Evolutionary conservation across 2,113 vertebrate genomes (phyloP).

Genomic region (Brachirus orientalis): DNA sequence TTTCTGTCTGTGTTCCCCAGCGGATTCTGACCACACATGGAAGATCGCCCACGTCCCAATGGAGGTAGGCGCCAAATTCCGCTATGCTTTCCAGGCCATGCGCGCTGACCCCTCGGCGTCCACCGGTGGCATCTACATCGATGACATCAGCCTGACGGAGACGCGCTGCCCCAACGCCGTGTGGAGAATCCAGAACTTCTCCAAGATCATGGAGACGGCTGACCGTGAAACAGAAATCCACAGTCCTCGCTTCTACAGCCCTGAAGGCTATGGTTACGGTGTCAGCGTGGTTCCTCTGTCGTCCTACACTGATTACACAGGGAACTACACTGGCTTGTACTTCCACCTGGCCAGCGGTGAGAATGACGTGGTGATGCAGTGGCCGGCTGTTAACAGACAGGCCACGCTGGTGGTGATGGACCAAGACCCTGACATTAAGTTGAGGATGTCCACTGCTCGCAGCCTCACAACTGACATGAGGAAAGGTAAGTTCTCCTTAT

Average conservation of each 20-base stretch:
- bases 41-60: slow-evolving; percentile 89
- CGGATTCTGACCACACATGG: slow-evolving; percentile 83
- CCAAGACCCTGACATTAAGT: slow-evolving; percentile 84
- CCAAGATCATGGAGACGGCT: slow-evolving; percentile 72
- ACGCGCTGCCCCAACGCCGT: slow-evolving; percentile 85
- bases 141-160: slow-evolving; percentile 88
- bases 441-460: slow-evolving; percentile 88
- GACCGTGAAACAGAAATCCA: slow-evolving; percentile 6
- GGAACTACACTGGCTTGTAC: slow-evolving; percentile 76
- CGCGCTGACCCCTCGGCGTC: slow-evolving; percentile 78
- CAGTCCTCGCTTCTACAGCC: slow-evolving; percentile 89
- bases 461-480: slow-evolving; percentile 86
- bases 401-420: slow-evolving; percentile 86
- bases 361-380: slow-evolving; percentile 87
- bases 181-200: slow-evolving; percentile 88
- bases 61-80: slow-evolving; percentile 85
- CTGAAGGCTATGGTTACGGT: slow-evolving; percentile 89
- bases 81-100: slow-evolving; percentile 89
- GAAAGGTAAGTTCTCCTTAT: slow-evolving; percentile 43
- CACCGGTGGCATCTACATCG: slow-evolving; percentile 85
- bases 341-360: slow-evolving; percentile 89
- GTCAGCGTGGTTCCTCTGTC: slow-evolving; percentile 78
- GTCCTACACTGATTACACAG: slow-evolving; percentile 53
- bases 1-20: slow-evolving; percentile 66
- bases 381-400: slow-evolving; percentile 89